A percentile compares a stretch with the other conserved stretches of the same genome.
phyloP scores from a whole-genome alignment of 2,888 invertebrate species.

The Drosophila monieri region DNA sequence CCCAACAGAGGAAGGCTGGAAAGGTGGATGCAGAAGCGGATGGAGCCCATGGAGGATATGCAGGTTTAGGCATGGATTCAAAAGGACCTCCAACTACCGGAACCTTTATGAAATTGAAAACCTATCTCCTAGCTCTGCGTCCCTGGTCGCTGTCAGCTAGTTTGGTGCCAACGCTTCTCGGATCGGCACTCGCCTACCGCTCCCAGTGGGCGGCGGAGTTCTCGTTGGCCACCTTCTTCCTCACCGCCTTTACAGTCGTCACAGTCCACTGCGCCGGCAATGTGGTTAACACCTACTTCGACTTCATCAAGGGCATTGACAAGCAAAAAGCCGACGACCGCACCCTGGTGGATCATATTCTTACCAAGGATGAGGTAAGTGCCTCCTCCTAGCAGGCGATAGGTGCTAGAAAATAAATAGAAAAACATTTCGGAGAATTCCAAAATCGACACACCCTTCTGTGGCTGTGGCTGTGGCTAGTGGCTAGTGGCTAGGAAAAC shows the following conservation, averaged over 20 bases:
- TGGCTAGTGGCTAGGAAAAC: too few species aligned
- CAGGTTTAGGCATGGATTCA: constrained; percentile 10
- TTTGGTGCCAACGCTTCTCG: constrained; percentile 94
- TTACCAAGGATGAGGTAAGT: constrained; percentile 88
- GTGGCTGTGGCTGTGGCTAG: too few species aligned
- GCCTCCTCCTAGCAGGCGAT: background rate
- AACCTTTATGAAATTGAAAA: constrained; percentile 93
- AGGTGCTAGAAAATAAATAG: background rate
- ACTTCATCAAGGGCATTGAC: constrained; percentile 97
- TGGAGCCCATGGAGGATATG: constrained; percentile 10
- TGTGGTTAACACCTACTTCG: constrained; percentile 98
- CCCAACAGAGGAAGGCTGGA: background rate
- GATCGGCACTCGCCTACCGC: constrained; percentile 94
- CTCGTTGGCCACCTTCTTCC: constrained; percentile 90
- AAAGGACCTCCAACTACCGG: constrained; percentile 62
- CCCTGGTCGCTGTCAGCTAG: constrained; percentile 98
- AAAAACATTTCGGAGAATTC: background rate
- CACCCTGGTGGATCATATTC: constrained; percentile 96
- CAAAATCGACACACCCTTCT: background rate
- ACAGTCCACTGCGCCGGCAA: constrained; percentile 98
- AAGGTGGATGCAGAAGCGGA: constrained; percentile 1
- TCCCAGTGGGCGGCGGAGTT: constrained; percentile 90
- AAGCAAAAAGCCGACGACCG: constrained; percentile 96
- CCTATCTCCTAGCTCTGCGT: constrained; percentile 93
- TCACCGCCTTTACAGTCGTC: constrained; percentile 93